Base-by-base conservation (phyloP, 2,113 vertebrate species). In the Cygnus buccinator region DNA sequence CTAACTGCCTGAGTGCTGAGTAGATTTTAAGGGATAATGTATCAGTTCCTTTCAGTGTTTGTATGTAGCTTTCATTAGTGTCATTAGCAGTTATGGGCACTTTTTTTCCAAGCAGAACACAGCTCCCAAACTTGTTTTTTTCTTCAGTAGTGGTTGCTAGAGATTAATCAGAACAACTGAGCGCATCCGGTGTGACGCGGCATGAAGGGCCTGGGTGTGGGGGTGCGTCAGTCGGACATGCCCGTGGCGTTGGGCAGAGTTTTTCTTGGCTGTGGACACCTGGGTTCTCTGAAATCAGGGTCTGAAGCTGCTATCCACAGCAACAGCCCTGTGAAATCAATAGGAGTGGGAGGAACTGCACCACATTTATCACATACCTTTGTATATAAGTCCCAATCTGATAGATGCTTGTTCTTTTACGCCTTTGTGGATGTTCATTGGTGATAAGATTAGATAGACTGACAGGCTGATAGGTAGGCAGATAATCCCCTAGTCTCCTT, bases 11-110 rank as follows among this genome's bases (percentile, higher is more conserved):
- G 59, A 52, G 63, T 31, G 58, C 86, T 84, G 80, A 93, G 82
- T 59, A 87, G 73, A 87, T 84, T 91, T 97, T 88, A 87, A 83
- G 73, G 79, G 79, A 79, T 96, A 95, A 95, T 90, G 73, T 95
- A 94, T 93, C 93, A 88, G 43, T 71, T 96, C 65, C 44, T 25
- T 70, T 85, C 29, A 9, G 11, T 44, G 65, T 70, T 82, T 59
- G 84, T 90, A 65, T 75, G 52, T 44, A 43, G 68, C 83, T 86
- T 84, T 90, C 43, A 26, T 62, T 79, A 79, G 66, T 88, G 92
- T 95, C 75, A 79, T 55, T 62, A 89, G 68, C 54, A 89, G 72
- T 92, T 83, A 72, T 0, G 0, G 72, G 26, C 84, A 62, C 13
- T 39, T 46, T 48, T 65, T 39, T 81, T 72, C 67, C 57, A 80